These are phyloP conservation scores for Butorides virescens DNA, from an alignment of 2,113 vertebrate genomes.

Conservation along the genomic window DNA sequence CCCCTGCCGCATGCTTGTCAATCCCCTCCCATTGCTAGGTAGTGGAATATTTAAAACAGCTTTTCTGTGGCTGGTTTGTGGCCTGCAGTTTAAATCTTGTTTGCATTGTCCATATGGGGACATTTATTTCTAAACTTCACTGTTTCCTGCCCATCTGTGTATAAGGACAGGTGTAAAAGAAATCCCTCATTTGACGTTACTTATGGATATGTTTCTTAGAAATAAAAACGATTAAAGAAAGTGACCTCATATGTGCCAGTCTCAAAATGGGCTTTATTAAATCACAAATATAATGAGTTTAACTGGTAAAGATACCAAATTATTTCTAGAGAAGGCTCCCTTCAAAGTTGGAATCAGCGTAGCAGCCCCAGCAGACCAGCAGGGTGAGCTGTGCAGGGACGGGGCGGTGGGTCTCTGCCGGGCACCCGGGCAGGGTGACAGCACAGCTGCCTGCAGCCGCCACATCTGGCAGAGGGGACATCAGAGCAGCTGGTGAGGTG, in stretches of 20 bases:
- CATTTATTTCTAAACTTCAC: neutral
- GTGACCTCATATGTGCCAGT: neutral
- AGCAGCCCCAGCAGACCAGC: neutral
- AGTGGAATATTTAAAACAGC: neutral
- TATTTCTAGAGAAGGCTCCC: neutral
- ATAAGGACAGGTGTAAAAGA: neutral
- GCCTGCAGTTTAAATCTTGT: neutral
- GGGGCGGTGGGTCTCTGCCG: neutral
- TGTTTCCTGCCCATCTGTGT: neutral
- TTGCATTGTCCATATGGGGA: neutral
- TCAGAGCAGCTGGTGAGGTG: neutral
- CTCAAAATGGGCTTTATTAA: neutral
- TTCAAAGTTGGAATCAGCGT: neutral
- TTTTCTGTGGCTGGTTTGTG: neutral
- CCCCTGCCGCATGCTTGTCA: neutral
- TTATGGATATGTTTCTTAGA: neutral
- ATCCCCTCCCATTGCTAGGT: neutral
- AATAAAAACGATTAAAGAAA: neutral
- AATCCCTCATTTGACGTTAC: neutral
- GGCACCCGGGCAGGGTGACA: rapidly evolving
- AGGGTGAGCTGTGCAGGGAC: rapidly evolving
- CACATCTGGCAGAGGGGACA: neutral
- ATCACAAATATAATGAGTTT: neutral
- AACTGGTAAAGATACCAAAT: neutral
- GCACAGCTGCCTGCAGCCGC: neutral